Percentiles rank a stretch among this genome's conserved stretches.
These are phyloP conservation scores for Ochlodes sylvanus DNA, from an alignment of 2,888 invertebrate species.

Conservation along the genomic window DNA sequence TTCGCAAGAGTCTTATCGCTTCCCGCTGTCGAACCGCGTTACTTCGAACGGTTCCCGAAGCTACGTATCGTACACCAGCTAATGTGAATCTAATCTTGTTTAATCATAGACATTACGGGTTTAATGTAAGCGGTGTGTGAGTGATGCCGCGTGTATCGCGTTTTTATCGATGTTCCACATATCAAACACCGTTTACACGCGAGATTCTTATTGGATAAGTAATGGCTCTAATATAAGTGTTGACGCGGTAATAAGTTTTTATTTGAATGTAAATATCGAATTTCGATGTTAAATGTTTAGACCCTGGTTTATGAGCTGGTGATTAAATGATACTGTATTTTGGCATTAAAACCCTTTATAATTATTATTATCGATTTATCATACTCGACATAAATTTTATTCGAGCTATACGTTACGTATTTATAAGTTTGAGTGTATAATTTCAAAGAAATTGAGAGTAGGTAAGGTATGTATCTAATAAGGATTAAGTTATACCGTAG, in stretches of 20 bases:
- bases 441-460: too few relatives aligned
- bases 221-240: slow-evolving; percentile 35
- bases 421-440: not conserved
- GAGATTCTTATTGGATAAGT: slow-evolving; percentile 36
- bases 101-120: slow-evolving; percentile 71
- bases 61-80: slow-evolving; percentile 60
- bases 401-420: not conserved
- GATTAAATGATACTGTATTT: slow-evolving; percentile 3
- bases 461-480: too few relatives aligned
- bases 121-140: slow-evolving; percentile 60
- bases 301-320: not conserved
- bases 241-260: slow-evolving; percentile 36
- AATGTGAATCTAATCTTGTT: slow-evolving; percentile 64
- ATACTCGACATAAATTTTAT: not conserved
- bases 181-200: slow-evolving; percentile 34
- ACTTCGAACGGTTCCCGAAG: slow-evolving; percentile 45
- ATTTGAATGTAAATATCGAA: slow-evolving; percentile 38
- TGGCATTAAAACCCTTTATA: not conserved
- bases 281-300: slow-evolving; percentile 21
- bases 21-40: not conserved
- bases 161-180: slow-evolving; percentile 42
- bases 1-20: too few relatives aligned
- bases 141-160: slow-evolving; percentile 45
- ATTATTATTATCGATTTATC: slow-evolving; percentile 7
- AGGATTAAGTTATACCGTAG: too few relatives aligned